Conservation (phyloP, 2,888 invertebrate species). For the Plagiodera versicolora region DNA sequence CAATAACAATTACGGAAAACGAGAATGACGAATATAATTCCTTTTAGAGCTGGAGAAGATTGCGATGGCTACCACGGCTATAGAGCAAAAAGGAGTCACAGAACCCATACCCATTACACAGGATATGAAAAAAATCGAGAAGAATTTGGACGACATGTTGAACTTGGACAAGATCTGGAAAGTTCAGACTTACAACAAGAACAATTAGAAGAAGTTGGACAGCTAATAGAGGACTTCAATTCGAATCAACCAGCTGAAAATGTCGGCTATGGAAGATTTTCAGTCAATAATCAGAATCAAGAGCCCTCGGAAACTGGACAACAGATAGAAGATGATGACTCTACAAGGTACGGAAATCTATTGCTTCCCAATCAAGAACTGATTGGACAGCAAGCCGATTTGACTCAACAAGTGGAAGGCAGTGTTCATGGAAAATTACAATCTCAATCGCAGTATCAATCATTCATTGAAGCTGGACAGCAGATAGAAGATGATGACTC, state of each 20-base stretch:
- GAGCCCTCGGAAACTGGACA: conserved; percentile 15
- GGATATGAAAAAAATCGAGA: neutral
- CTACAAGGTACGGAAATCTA: neutral
- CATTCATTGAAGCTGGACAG: too few species aligned
- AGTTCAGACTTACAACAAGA: conserved; percentile 10
- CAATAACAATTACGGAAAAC: too few species aligned
- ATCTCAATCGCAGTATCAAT: too few species aligned
- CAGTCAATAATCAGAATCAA: neutral
- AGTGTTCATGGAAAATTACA: conserved; percentile 30
- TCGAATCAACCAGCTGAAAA: conserved; percentile 35
- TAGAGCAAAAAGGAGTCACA: conserved; percentile 31
- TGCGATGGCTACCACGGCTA: conserved; percentile 16
- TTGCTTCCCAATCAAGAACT: neutral
- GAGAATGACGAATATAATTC: too few species aligned
- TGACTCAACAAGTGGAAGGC: conserved; percentile 28
- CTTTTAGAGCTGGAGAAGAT: conserved; percentile 33
- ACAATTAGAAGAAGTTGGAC: conserved; percentile 10
- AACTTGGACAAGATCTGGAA: conserved; percentile 16
- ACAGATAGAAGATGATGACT: conserved; percentile 8
- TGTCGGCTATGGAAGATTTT: conserved; percentile 1
- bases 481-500: neutral
- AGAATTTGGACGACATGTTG: conserved; percentile 1
- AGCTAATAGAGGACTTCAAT: conserved; percentile 27
- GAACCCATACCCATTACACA: neutral
- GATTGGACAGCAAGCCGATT: conserved; percentile 19